Evolutionary conservation across 2,113 vertebrate species (phyloP).

Genomic region (Calonectris borealis): DNA sequence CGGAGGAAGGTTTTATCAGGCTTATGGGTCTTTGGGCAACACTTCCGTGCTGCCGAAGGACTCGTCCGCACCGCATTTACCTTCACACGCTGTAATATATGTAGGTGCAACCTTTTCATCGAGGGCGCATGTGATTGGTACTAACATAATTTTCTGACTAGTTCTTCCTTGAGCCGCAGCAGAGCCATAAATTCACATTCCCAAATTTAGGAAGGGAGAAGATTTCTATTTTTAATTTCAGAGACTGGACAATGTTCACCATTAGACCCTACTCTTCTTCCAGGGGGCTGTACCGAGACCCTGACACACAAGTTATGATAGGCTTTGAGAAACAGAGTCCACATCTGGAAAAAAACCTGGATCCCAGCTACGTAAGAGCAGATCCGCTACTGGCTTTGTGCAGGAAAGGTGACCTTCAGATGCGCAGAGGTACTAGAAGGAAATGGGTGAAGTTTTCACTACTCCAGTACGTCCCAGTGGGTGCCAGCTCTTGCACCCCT

Average conservation of each 20-base stretch:
- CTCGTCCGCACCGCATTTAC: background rate
- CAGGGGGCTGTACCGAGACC: background rate
- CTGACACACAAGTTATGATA: background rate
- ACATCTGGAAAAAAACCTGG: background rate
- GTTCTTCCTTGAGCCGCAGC: background rate
- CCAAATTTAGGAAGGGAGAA: background rate
- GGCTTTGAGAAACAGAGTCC: background rate
- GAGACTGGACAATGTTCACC: background rate
- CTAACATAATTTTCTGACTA: background rate
- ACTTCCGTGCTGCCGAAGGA: background rate
- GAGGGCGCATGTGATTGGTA: rapidly evolving
- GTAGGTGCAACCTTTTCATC: background rate
- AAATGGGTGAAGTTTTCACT: background rate
- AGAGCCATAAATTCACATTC: background rate
- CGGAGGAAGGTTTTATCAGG: background rate
- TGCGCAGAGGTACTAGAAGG: background rate
- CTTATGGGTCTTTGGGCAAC: background rate
- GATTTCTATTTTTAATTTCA: background rate
- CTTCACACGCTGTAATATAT: background rate
- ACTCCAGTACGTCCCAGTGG: rapidly evolving
- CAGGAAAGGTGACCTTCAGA: background rate
- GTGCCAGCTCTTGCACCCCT: background rate
- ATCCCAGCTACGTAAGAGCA: background rate
- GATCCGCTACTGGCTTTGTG: background rate
- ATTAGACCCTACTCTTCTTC: background rate